These are phyloP conservation scores for Unio delphinus DNA, from an alignment of 2,888 invertebrate genomes.

Conservation along the genomic window DNA sequence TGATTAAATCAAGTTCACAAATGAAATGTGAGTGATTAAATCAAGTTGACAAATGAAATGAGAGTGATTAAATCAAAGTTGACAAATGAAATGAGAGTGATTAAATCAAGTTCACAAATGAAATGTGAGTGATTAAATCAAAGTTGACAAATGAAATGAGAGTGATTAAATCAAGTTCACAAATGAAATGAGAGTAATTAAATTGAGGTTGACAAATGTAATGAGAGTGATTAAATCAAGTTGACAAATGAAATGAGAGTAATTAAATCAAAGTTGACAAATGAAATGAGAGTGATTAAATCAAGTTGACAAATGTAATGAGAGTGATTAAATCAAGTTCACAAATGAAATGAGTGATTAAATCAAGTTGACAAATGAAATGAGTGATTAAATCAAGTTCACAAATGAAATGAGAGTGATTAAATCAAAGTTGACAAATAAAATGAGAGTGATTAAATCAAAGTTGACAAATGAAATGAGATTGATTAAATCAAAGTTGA, in stretches of 20 bases:
- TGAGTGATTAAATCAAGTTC: background rate
- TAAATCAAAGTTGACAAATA: too few relatives aligned
- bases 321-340: too few relatives aligned
- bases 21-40: background rate
- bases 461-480: background rate
- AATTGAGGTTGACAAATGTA: background rate
- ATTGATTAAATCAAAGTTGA: background rate
- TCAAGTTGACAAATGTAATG: background rate
- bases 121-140: too few relatives aligned
- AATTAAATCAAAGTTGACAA: background rate
- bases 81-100: background rate
- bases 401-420: too few relatives aligned
- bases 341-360: too few relatives aligned
- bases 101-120: background rate
- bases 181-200: too few relatives aligned
- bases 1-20: background rate
- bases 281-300: background rate
- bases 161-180: background rate
- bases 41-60: background rate
- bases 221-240: background rate
- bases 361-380: background rate
- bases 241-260: slow-evolving; percentile 1
- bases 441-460: background rate
- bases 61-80: background rate
- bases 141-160: background rate